A percentile compares a stretch with the other conserved stretches of the same genome.
Evolutionary conservation across 2,888 invertebrate species (phyloP).

Genomic region (Dorcus parallelipipedus): DNA sequence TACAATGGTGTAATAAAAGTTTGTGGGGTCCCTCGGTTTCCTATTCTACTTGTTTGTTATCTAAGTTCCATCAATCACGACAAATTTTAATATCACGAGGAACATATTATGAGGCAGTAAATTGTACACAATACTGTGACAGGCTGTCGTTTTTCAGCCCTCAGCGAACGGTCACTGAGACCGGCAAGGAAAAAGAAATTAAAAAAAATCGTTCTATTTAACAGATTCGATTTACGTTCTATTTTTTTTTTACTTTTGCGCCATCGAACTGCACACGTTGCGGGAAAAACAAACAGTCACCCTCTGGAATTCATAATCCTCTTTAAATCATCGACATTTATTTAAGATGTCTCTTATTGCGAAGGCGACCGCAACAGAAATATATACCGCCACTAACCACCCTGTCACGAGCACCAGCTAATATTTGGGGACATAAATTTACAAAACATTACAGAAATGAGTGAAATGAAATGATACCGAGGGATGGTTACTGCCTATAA

Average conservation of each 20-base stretch:
- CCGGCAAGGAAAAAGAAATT: not conserved
- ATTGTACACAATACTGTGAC: constrained; percentile 49
- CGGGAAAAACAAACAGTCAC: not conserved
- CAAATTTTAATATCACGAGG: constrained; percentile 50
- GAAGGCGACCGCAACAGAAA: constrained; percentile 13
- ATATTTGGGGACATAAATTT: constrained; percentile 57
- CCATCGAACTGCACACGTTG: no score
- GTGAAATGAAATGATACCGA: constrained; percentile 43
- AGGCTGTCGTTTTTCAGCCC: constrained; percentile 39
- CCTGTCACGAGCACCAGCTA: constrained; percentile 48
- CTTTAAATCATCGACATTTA: constrained; percentile 12
- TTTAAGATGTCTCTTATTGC: constrained; percentile 11
- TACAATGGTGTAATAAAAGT: constrained; percentile 2
- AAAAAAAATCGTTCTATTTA: not conserved
- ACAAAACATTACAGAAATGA: constrained; percentile 53
- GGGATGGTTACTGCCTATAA: constrained; percentile 39
- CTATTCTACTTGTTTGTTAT: constrained; percentile 35
- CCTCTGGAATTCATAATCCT: constrained; percentile 1
- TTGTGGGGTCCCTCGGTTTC: constrained; percentile 4
- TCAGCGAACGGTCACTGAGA: constrained; percentile 6
- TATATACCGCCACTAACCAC: constrained; percentile 21
- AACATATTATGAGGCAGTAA: constrained; percentile 49
- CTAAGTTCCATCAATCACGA: constrained; percentile 50
- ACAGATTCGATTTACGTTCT: no score
- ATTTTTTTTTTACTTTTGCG: no score